Base-by-base conservation (phyloP, 2,888 invertebrate genomes). In the Machimus rusticus region DNA sequence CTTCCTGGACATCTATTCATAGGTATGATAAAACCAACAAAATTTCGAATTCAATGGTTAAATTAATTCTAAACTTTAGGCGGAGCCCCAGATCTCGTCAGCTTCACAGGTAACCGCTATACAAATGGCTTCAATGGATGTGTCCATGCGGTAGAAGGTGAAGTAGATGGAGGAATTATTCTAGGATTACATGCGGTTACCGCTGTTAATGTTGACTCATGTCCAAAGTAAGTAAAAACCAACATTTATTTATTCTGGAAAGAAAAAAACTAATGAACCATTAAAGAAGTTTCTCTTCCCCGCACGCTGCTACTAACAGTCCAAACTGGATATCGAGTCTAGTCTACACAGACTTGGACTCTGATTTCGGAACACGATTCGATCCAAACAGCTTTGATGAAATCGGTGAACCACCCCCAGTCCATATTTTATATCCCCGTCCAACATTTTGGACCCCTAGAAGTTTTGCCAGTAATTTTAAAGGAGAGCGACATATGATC, bases 161-260 rank as follows among this genome's bases (percentile, higher is more conserved):
- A 96, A 93, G 93, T 95, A 91, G 93, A 94, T 23, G 94, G 95
- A 88, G 94, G 95, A 74, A 93, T 98, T 88, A 94, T 96, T 91
- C 94, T 98, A 88, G 96, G 96, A 89, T 93, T 94, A 46, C 94
- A 94, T 87, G 96, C 97, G 51, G 93, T 98, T 86, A 95, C 95
- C 88, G 97, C 96, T 66, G 94, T 95, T 90, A 98, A 98, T 92
- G 95, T 96, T 86, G 95, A 95, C 90, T 95, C 95, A 51, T 98
- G 98, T 93, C 95, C 95, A 90, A 95, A 96, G 98, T 98, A 93
- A 95, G 94, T 92, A 74, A 51, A 9, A 84, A 39, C 34, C 19
- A 31, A 57, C 77, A 37, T 57, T 76, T 79, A 46, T 85, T 16
- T 14, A 16, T 34, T 87, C 55, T 28, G 14, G 16, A 19, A 66